Evolutionary conservation across 1,140 invertebrate species (phyloP).

Genomic region (Melanaphis sacchari): DNA sequence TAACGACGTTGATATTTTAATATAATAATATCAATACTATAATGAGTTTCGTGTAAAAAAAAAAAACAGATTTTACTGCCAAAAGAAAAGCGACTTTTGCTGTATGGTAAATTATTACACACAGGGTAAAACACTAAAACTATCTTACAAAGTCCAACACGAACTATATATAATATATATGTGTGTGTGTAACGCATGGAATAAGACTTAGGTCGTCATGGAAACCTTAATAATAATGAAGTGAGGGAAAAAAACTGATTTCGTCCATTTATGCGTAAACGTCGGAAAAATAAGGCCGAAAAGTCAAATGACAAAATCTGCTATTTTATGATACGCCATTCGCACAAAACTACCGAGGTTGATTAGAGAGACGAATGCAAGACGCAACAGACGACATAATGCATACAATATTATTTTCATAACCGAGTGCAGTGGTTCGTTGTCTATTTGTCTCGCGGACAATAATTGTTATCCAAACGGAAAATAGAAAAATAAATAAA

Average conservation of each 20-base stretch:
- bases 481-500: background rate
- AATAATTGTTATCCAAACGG: background rate
- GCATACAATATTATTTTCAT: background rate
- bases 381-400: background rate
- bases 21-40: background rate
- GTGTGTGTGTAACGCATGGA: no score
- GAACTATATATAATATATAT: no score
- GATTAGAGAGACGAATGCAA: background rate
- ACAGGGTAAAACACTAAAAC: background rate
- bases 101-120: background rate
- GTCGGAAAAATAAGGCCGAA: background rate
- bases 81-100: background rate
- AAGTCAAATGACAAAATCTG: background rate
- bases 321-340: background rate
- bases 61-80: background rate
- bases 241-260: background rate
- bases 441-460: background rate
- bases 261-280: background rate
- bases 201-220: background rate
- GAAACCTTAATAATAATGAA: constrained; percentile 20
- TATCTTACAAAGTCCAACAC: background rate
- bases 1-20: background rate
- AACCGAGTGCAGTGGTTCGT: background rate
- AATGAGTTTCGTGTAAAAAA: background rate
- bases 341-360: background rate